Evolutionary conservation across 2,113 vertebrate species (phyloP), one percentile per base, ranked within the genome.

Genomic region (Halichoerus grypus): DNA sequence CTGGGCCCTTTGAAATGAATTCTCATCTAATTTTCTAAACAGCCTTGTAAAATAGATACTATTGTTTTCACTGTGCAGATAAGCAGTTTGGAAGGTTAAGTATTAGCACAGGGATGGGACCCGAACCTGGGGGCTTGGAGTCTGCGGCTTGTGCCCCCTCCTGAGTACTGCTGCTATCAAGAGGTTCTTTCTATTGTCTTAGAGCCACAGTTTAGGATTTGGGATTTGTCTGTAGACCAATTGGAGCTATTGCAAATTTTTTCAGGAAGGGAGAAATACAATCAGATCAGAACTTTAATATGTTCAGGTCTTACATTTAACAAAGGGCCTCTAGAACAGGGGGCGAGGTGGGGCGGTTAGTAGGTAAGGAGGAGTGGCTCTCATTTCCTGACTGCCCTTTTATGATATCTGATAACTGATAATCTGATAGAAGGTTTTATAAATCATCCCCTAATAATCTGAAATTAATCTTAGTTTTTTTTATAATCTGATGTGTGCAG

Each of bases 391-490:
- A n/a, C 15, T 94, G 55, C 18, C 10, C 31, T 87, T 81, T 81
- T n/a, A 46, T 21, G 59, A 11, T 13, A 28, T 28, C 39, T 53
- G 7, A 5, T 59, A 86, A n/a, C 15, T 31, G 51, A 72, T 55
- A 14, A 53, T 21, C 36, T 80, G 31, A n/a, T n/a, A 28, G 15
- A 81, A 90, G 55, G 74, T 46, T 85, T 83, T 81, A 69, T 77
- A 69, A 7, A 14, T 53, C 42, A 42, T 81, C 76, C 22, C 90
- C 51, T 63, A 55, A 63, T 65, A 67, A 87, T 74, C 87, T 46
- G 42, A 95, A 82, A 53, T 87, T 72, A 72, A 91, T n/a, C 53
- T 24, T 63, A 83, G 49, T 71, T 92, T 95, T 72, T 22, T 76
- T 7, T 13, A 46, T 36, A 83, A 87, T 69, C 28, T 80, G 69